Evolutionary conservation across 2,113 vertebrate genomes (phyloP), one percentile per base, ranked within the genome.

Genomic region (Alexandromys fortis): DNA sequence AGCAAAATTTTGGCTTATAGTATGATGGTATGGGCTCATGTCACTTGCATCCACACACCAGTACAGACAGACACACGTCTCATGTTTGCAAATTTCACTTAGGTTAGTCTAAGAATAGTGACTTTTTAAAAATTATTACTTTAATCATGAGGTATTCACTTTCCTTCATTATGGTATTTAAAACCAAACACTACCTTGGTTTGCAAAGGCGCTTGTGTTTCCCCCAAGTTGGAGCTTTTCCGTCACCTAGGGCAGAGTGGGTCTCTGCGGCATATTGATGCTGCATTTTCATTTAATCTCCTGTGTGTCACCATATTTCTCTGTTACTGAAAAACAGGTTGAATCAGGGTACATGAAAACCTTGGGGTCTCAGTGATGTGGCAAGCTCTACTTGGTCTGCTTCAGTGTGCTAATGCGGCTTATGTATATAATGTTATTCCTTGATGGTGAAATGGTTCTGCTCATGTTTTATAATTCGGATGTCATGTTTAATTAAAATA

Each of bases 401-500:
- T 65, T 11, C 24, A 22, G 16, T 63, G 19, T 52, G 7, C 75
- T 30, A 35, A 82, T 16, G 4, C n/a, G 26, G 65, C 52, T 76
- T 95, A 72, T 83, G n/a, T 52, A 89, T 35, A 12, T 90, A 55
- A 68, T 7, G 14, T 93, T 61, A 58, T 58, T 38, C 11, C 91
- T 91, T 49, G 38, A 58, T 67, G 49, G 55, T 86, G 89, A 95
- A 92, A 67, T 98, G 90, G 97, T 97, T 95, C 91, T 75, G 77
- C 77, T 97, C 83, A 96, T 35, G 58, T 93, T 95, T 91, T 45
- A 52, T 82, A 68, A 90, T 96, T 94, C 65, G 85, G 73, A 96
- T 90, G 95, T 96, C 98, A 90, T 97, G 72, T 91, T 86, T 97
- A 89, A 95, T 88, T 97, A 96, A 98, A 97, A 96, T 49, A 67